These are phyloP conservation scores for Poeciliopsis gracilis DNA, from an alignment of 2,797 vertebrate genomes.

Conservation along the genomic window DNA sequence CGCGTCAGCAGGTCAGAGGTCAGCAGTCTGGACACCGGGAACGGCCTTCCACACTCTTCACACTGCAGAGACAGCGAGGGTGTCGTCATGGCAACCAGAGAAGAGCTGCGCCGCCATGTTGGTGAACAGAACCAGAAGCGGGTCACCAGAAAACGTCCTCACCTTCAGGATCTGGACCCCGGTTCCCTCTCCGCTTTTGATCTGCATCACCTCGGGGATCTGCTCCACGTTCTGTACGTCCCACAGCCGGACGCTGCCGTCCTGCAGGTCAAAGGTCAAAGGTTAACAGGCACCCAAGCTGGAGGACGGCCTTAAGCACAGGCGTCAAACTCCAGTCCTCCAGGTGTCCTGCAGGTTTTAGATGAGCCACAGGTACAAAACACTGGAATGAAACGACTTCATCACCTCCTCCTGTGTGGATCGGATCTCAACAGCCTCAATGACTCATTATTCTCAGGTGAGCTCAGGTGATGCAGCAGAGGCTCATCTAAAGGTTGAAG, in stretches of 20 bases:
- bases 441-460: too few species aligned
- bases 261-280: constrained; percentile 59
- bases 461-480: too few species aligned
- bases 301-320: not conserved
- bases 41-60: constrained; percentile 74
- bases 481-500: too few species aligned
- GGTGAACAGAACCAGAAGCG: too few species aligned
- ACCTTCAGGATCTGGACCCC: constrained; percentile 68
- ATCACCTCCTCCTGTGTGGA: too few species aligned
- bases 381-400: too few species aligned
- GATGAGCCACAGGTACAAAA: too few species aligned
- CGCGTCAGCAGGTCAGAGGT: constrained; percentile 47
- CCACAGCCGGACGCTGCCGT: constrained; percentile 80
- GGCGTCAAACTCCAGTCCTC: too few species aligned
- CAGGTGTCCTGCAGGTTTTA: too few species aligned
- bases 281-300: too few species aligned
- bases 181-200: constrained; percentile 52
- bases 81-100: not conserved
- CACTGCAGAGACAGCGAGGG: constrained; percentile 65
- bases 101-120: too few species aligned
- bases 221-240: constrained; percentile 76
- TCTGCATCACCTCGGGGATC: constrained; percentile 69
- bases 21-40: constrained; percentile 68
- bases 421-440: too few species aligned
- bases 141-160: not conserved